These are phyloP conservation scores for Vulpes lagopus DNA, from an alignment of 2,113 vertebrate species.

Conservation along the genomic window DNA sequence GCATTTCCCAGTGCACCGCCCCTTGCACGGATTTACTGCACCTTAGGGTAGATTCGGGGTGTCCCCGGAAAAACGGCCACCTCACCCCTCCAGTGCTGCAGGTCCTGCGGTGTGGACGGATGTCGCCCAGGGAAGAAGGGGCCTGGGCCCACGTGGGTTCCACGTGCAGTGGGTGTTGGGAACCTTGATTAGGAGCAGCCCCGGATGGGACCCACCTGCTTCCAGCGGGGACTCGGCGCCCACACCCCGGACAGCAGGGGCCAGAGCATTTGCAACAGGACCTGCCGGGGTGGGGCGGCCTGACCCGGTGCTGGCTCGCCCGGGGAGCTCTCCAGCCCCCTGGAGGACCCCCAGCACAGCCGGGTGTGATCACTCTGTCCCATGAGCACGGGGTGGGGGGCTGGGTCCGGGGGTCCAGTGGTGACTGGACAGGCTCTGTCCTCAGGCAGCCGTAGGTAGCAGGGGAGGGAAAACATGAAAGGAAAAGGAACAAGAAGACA, in stretches of 20 bases:
- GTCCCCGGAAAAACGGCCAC: fast-evolving
- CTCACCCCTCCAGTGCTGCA: fast-evolving
- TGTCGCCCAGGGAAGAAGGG: fast-evolving
- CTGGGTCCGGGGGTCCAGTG: neutral
- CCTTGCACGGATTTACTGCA: fast-evolving
- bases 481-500: fast-evolving
- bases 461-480: neutral
- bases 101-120: fast-evolving
- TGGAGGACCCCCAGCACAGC: fast-evolving
- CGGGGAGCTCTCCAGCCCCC: neutral
- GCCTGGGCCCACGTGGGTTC: neutral
- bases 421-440: fast-evolving
- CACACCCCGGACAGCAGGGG: fast-evolving
- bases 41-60: fast-evolving
- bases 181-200: neutral
- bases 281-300: fast-evolving
- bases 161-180: fast-evolving
- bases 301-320: fast-evolving
- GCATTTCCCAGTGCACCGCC: fast-evolving
- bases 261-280: too few relatives aligned
- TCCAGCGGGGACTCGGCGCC: neutral
- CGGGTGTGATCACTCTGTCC: fast-evolving
- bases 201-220: neutral
- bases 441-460: neutral
- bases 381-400: neutral